These are phyloP conservation scores for Chymomyza amoena DNA, from an alignment of 2,888 invertebrate genomes.

Conservation along the genomic window DNA sequence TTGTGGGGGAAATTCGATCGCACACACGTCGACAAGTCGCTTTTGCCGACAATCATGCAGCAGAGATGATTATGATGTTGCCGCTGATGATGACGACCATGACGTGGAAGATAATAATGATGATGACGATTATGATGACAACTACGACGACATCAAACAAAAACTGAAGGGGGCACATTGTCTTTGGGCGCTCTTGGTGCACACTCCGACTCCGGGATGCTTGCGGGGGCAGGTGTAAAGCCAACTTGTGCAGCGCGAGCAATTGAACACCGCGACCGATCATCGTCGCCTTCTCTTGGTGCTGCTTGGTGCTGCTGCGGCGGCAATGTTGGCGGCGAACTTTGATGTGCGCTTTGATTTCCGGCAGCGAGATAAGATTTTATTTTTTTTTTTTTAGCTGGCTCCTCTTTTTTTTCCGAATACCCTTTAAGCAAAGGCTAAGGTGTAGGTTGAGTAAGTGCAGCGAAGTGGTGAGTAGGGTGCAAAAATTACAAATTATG, in stretches of 20 bases:
- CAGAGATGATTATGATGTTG: background rate
- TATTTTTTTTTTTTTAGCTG: constrained; percentile 16
- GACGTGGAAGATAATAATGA: background rate
- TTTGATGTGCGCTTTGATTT: constrained; percentile 75
- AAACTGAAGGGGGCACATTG: constrained; percentile 41
- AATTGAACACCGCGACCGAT: constrained; percentile 54
- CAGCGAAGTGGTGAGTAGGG: no score
- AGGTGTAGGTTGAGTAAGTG: no score
- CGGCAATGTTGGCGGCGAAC: constrained; percentile 52
- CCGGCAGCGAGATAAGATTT: constrained; percentile 74
- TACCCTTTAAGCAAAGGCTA: no score
- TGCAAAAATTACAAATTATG: no score
- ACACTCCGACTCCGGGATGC: background rate
- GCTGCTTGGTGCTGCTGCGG: constrained; percentile 23
- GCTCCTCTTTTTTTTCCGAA: constrained; percentile 5
- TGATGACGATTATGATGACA: constrained; percentile 18
- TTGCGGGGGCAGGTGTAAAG: constrained; percentile 9
- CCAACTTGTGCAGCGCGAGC: constrained; percentile 19
- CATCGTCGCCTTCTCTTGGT: constrained; percentile 19
- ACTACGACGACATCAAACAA: constrained; percentile 53
- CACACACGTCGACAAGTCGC: constrained; percentile 27
- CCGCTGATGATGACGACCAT: no score
- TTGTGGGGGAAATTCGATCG: constrained; percentile 51
- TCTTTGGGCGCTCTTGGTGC: background rate
- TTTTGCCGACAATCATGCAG: background rate